These are phyloP conservation scores for Pantala flavescens DNA, from an alignment of 1,140 invertebrate species.

Conservation along the genomic window DNA sequence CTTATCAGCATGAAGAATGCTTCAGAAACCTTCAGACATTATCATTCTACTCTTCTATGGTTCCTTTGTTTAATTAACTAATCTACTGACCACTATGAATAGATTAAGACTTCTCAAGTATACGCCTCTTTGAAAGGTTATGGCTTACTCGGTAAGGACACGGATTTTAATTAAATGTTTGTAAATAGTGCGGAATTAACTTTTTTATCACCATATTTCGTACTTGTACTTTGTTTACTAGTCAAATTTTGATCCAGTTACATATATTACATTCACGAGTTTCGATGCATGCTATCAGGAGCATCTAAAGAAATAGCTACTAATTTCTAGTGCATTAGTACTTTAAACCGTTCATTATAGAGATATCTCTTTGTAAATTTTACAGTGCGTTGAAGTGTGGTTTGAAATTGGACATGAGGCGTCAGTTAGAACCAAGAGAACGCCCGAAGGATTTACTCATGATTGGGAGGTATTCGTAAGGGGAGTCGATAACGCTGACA, in stretches of 20 bases:
- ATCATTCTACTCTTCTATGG: no score
- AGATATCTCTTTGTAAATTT: no score
- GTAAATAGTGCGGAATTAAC: not conserved
- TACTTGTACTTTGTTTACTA: not conserved
- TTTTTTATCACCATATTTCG: not conserved
- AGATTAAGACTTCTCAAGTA: not conserved
- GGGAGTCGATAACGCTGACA: slow-evolving; percentile 71
- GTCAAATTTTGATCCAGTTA: no score
- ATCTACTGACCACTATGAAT: not conserved
- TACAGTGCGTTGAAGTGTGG: slow-evolving; percentile 57
- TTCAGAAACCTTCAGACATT: no score
- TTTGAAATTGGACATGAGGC: slow-evolving; percentile 88
- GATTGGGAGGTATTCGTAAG: slow-evolving; percentile 96
- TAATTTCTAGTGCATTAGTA: no score
- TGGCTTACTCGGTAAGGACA: not conserved
- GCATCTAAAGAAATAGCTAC: no score
- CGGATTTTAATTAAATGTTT: not conserved
- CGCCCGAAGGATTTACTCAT: slow-evolving; percentile 85
- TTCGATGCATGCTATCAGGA: no score
- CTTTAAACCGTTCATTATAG: no score
- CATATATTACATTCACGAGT: no score
- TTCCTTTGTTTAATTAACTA: no score
- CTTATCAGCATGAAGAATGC: no score
- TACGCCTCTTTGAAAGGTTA: not conserved
- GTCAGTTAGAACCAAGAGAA: slow-evolving; percentile 60